Base-by-base conservation (phyloP, 2,797 vertebrate genomes). In the Rhinogobio ventralis region DNA sequence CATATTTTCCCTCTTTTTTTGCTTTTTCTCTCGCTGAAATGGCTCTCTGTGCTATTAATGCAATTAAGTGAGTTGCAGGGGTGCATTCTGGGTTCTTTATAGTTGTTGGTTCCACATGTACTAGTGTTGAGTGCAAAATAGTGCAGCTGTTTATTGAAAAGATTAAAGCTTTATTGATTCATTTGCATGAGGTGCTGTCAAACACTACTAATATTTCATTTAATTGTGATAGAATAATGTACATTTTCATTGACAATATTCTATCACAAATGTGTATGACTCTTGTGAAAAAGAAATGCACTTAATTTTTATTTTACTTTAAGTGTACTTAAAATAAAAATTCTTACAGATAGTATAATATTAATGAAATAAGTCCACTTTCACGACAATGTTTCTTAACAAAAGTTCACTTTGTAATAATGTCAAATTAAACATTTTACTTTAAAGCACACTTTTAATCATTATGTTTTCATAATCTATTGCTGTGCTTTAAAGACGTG, bases 21-120 rank as follows among this genome's bases (percentile, higher is more conserved):
- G 20, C 42, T 23, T 46, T 49, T 66, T 51, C 15, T 45, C 28
- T 81, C 39, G 2, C 67, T 30, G 51, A 81, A 53, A 42, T 71
- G 17, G 49, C n/a, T 57, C 51, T 42, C 30, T 42, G 25, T 49
- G 55, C 19, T 62, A n/a, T 49, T 33, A 82, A 64, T 39, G 3
- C 25, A 81, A 30, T 60, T 57, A 60, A 46, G 68, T 81, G 9
- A 45, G 68, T 20, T 30, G 67, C 19, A 33, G 77, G 28, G 67
- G 20, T 45, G 77, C 42, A 51, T 67, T 33, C 28, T 79, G 51
- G 36, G n/a, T 57, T 42, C 19, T 67, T 79, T 10, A 30, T 4
- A 71, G 67, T 57, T 53, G 49, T 39, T 11, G 57, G 9, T 53
- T 74, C 17, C 72, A 53, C 49, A 14, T 74, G 1, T 30, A 53